Evolutionary conservation across 2,797 vertebrate species (phyloP), one percentile per base, ranked within the genome.

Genomic region (Rhynchonycteris naso): DNA sequence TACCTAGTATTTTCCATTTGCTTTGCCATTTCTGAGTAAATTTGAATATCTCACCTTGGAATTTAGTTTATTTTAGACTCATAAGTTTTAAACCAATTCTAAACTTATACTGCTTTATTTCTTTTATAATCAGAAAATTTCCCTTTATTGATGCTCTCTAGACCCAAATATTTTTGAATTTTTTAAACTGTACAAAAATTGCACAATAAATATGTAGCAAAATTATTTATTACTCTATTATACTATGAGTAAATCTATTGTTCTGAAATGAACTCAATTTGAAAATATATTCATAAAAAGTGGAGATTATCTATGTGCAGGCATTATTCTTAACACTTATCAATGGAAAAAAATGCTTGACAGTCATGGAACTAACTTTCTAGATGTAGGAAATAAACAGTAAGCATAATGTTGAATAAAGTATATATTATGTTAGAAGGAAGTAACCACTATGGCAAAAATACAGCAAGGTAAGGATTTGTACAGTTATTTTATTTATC

Each of bases 201-300:
- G 18, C 90, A 28, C 3, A 75, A 69, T 79, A 59, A 76, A 14
- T 81, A 9, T 80, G 33, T n/a, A 15, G 18, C 54, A 78, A 87
- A 5, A 74, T 58, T 61, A 50, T 1, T 33, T 71, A 75, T 26
- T 16, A 8, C 12, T 43, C 43, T 43, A 43, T 43, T 43, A 6
- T 43, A 43, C 43, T 43, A 43, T 33, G 8, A 72, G 2, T 81
- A 71, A 96, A 65, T 76, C 24, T 69, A 1, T 68, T 88, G 10
- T 58, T 94, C 81, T 65, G 4, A 84, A 79, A 86, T 78, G 24
- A 96, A 72, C 19, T 9, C 2, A 81, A 56, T 63, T 78, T 74
- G 11, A 90, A 96, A 79, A 16, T 76, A 28, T 26, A 95, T 13
- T 33, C 68, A 68, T 91, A 69, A 52, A 69, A 90, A 59, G 54